These are phyloP conservation scores for Heliocidaris erythrogramma DNA, from an alignment of 35 echinoderm and acorn worm species.

Conservation along the genomic window DNA sequence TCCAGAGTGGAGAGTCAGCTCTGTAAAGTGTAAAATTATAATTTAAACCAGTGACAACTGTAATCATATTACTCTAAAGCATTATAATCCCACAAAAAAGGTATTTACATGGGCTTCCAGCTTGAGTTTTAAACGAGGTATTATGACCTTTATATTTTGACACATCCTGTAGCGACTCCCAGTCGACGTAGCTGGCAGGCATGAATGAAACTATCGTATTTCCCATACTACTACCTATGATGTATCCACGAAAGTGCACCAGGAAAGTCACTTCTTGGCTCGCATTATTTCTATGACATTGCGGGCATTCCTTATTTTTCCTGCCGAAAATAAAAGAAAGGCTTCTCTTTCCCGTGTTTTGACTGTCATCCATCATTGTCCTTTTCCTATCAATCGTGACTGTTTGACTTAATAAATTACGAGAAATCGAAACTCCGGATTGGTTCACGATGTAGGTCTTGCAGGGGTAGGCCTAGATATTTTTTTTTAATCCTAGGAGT, in stretches of 20 bases:
- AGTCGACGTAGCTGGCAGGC: neutral
- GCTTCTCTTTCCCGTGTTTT: neutral
- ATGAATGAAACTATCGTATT: neutral
- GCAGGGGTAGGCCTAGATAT: too few species aligned
- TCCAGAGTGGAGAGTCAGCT: too few species aligned
- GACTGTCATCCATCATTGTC: neutral
- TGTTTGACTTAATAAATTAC: neutral
- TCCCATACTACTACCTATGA: neutral
- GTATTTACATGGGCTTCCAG: too few species aligned
- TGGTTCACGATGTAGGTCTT: neutral
- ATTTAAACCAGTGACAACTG: too few species aligned
- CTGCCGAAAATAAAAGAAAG: neutral
- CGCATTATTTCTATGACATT: neutral
- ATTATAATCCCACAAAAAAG: too few species aligned
- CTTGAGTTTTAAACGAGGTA: neutral
- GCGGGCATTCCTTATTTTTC: neutral
- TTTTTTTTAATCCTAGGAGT: too few species aligned
- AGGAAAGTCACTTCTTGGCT: neutral
- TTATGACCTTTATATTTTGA: neutral
- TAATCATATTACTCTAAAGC: too few species aligned
- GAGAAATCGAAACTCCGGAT: neutral
- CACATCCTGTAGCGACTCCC: neutral
- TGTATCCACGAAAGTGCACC: neutral
- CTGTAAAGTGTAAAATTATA: too few species aligned
- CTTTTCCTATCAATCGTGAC: neutral